Base-by-base conservation (phyloP, 2,888 invertebrate species). In the Dorcus parallelipipedus region DNA sequence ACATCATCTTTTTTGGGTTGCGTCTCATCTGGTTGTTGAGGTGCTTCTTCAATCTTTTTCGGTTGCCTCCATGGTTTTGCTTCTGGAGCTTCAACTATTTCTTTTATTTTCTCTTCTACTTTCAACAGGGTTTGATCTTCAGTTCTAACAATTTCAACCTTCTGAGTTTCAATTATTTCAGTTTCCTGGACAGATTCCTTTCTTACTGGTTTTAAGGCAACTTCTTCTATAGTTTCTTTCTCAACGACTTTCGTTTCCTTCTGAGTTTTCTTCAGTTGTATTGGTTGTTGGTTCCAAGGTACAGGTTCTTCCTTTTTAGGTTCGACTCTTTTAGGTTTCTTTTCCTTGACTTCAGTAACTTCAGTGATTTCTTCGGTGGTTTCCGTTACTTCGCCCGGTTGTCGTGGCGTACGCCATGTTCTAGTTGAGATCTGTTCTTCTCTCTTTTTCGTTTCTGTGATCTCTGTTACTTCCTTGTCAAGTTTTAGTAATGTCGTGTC, bases 221-320 rank as follows among this genome's bases (percentile, higher is more conserved):
- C 63, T 50, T 64, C 56, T 62, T 76, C 56, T 67, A 65, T 17
- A 64, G 69, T 51, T 65, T 67, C 64, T 73, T 70, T 73, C 20
- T 68, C 63, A n/a, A 70, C 61, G 7, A 72, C 71, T 20, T 71
- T 66, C 7, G 65, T 59, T 42, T 60, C 8, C 68, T 64, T 71
- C 73, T 49, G 79, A 2, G 74, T 73, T 67, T 77, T 79, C 64
- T 84, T 86, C 38, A 86, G 70, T 45, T 73, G 78, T n/a, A 85
- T 79, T 63, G 82, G 80, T 75, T 89, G 86, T 69, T 88, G 82
- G 2, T 84, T 89, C 85, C 85, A 85, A 7, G 84, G 82, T 67
- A 76, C 74, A 2, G 73, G 65, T 60, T 82, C 79, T 45, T 78
- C 57, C 26, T 62, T 58, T 33, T 58, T 70, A 33, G 69, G 70